Percentiles rank a stretch among this genome's conserved stretches.
These are phyloP conservation scores for Eulemur macaco DNA, from an alignment of 2,113 vertebrate genomes.

Conservation along the genomic window DNA sequence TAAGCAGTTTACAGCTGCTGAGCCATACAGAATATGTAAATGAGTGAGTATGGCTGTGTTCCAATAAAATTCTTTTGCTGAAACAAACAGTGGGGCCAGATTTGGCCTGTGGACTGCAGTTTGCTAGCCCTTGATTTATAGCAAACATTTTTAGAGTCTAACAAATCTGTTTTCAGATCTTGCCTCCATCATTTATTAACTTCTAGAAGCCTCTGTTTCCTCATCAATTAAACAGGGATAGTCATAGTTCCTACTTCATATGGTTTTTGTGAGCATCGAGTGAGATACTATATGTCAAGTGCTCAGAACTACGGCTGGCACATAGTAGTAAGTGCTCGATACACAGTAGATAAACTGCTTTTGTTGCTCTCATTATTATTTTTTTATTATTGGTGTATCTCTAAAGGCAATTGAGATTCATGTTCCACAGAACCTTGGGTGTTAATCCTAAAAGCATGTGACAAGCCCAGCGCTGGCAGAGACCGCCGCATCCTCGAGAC, in stretches of 20 bases:
- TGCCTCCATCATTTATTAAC: not conserved
- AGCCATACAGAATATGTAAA: too few relatives aligned
- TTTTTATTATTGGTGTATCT: not conserved
- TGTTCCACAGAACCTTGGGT: not conserved
- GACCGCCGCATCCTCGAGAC: not conserved
- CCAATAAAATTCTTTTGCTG: not conserved
- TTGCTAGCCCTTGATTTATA: not conserved
- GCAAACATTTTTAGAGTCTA: not conserved
- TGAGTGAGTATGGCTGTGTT: not conserved
- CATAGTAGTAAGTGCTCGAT: not conserved
- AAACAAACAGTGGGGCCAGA: not conserved
- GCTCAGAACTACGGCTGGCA: not conserved
- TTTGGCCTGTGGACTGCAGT: not conserved
- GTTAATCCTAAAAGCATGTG: not conserved
- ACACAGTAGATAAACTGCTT: not conserved
- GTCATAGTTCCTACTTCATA: not conserved
- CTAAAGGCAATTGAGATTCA: not conserved
- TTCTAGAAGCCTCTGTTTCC: not conserved
- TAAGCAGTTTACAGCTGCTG: too few relatives aligned
- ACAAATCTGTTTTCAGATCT: conserved; percentile 6
- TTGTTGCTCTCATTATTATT: not conserved
- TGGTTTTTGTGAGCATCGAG: not conserved
- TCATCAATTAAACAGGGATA: not conserved
- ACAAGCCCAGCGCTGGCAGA: not conserved
- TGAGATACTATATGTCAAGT: not conserved